Base-by-base conservation (phyloP, 1,140 invertebrate genomes). In the Oryctes rhinoceros region DNA sequence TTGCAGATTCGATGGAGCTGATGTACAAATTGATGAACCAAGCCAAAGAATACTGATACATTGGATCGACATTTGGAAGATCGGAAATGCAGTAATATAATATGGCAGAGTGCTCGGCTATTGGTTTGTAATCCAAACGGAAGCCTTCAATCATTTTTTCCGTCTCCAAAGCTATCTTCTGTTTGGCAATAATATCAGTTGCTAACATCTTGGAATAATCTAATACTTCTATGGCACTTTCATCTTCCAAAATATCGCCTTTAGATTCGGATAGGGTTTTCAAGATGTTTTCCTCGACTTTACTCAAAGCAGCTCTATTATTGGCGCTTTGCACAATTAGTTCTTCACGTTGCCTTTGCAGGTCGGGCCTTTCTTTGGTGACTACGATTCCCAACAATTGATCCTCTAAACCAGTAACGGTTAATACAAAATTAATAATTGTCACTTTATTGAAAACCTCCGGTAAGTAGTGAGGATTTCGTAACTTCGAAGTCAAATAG, bases 11-110 rank as follows among this genome's bases (percentile, higher is more conserved):
- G 82, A 98, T 97, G 0, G 96, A 96, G 79, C 92, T 90, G n/a
- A 94, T 90, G 86, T 97, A 98, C 0, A 98, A 90, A 88, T 96
- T 96, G 62, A 98, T 96, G 87, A 97, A 98, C 97, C 97, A 98
- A n/a, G 90, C 91, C 10, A 98, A 88, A 0, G 94, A 95, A 86
- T 94, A 99, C 86, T 98, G 97, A 88, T 98, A 99, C 97, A 99
- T 98, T 1, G 96, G 96, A 89, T 98, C 96, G 62, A 99, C 94
- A 84, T 96, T 97, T 9, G 96, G 94, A 76, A 99, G 88, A 89
- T 98, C 96, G 2, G 95, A 95, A 20, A 98, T 93, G 30, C 96
- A 97, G 86, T 98, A 98, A 86, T 98, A 99, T 2, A 99, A 88
- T 15, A 95, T 92, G 9, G 96, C 94, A 0, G 96, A 96, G 87